Evolutionary conservation across 2,113 vertebrate genomes (phyloP), one percentile per base, ranked within the genome.

Genomic region (Emydocephalus ijimae): DNA sequence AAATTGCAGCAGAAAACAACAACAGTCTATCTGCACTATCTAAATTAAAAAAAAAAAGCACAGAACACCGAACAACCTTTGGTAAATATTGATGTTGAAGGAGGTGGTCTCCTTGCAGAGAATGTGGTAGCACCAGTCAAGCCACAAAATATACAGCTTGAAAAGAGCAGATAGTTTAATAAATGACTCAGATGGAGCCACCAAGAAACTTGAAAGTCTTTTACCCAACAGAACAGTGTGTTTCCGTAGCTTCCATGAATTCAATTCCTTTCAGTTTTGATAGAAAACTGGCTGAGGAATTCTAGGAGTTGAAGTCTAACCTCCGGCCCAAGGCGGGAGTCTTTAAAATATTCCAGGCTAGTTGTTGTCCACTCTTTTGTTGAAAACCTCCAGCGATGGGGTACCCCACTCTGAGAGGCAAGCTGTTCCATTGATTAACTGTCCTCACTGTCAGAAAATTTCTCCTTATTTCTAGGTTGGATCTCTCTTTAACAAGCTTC

Each of bases 41-140:
- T 92, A 93, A 93, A 39, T 43, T 3, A n/a, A n/a, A n/a, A n/a
- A n/a, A 59, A 9, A 5, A 45, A 45, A 45, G 43, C 23, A 59
- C 23, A 59, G 24, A 56, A 56, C 55, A 56, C 55, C 2, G 29
- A 95, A 93, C 95, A 95, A 94, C 94, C 61, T 94, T 95, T 85
- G 89, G 92, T 93, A 96, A 97, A 96, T 96, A 96, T 96, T 97
- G 94, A 94, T 87, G 94, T 95, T 95, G 94, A 74, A 96, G 96
- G 96, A 95, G 94, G 92, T 55, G 94, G 91, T 56, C 34, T 81
- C 91, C 92, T 92, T 87, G 89, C 5, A 26, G 89, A n/a, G 69
- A 55, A 94, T 64, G 93, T 39, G 57, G 64, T 11, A 6, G 48
- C 56, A 90, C 94, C 94, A 88, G 92, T 92, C 93, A 92, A 92